A percentile compares a stretch with the other conserved stretches of the same genome.
Evolutionary conservation across 1,140 invertebrate genomes (phyloP).

Genomic region (Pygmarrhopalites habei): DNA sequence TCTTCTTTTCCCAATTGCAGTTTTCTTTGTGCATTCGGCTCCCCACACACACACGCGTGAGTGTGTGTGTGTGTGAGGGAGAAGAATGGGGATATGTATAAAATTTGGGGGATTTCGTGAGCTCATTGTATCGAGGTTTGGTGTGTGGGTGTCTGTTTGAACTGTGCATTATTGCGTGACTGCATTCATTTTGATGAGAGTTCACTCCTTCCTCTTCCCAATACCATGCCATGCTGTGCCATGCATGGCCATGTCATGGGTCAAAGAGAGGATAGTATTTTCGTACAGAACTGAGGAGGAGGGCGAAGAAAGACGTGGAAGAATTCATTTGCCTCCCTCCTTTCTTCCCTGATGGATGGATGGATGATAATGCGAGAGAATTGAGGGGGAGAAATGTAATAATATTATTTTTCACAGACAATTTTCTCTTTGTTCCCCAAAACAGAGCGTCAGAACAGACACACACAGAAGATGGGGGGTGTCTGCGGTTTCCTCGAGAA

Average conservation of each 20-base stretch:
- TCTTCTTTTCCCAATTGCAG: no score
- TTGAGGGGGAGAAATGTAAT: not conserved
- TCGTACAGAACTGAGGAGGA: no score
- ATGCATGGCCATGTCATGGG: no score
- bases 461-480: no score
- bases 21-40: no score
- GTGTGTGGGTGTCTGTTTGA: conserved; percentile 4
- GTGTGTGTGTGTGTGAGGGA: not conserved
- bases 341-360: not conserved
- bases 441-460: no score
- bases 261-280: no score
- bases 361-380: not conserved
- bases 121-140: not conserved
- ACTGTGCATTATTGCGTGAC: conserved; percentile 21
- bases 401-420: conserved; percentile 6
- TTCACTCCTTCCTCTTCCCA: not conserved
- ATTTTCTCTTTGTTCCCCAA: not conserved
- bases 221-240: no score
- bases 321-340: not conserved
- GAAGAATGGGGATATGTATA: no score
- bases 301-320: not conserved
- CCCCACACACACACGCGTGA: not conserved
- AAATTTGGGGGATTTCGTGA: no score
- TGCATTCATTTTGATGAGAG: conserved; percentile 24
- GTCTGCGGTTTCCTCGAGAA: no score